Percentiles rank a stretch among this genome's conserved stretches.
Conservation (phyloP, 2,888 invertebrate genomes). For the Hermodice carunculata region DNA sequence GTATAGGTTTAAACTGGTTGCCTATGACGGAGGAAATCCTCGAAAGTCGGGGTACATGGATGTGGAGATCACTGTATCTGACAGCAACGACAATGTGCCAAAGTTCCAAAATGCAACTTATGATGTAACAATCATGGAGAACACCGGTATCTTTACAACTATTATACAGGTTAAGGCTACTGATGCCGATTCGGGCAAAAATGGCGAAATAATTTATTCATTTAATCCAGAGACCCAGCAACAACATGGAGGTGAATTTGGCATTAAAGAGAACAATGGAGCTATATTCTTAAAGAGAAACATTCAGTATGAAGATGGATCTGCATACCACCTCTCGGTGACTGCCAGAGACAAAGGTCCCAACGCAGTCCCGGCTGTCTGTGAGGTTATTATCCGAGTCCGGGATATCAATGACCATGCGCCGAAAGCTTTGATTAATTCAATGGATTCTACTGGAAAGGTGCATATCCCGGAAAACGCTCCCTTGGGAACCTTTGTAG, state of each 20-base stretch:
- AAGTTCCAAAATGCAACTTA: slow-evolving; percentile 33
- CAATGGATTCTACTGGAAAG: slow-evolving; percentile 39
- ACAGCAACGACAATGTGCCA: slow-evolving; percentile 41
- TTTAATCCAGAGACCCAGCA: slow-evolving; percentile 25
- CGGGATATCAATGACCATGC: slow-evolving; percentile 55
- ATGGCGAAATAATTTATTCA: slow-evolving; percentile 34
- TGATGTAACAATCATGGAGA: slow-evolving; percentile 32
- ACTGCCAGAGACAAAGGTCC: slow-evolving; percentile 44
- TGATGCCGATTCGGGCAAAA: slow-evolving; percentile 34
- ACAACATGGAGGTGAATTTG: slow-evolving; percentile 37
- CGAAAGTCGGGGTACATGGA: slow-evolving; percentile 28
- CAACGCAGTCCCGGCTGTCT: slow-evolving; percentile 43
- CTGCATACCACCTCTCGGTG: slow-evolving; percentile 32
- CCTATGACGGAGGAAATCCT: slow-evolving; percentile 86
- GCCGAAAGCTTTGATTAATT: slow-evolving; percentile 50
- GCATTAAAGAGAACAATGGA: slow-evolving; percentile 27
- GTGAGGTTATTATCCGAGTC: slow-evolving; percentile 48
- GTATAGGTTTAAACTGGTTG: slow-evolving; percentile 84
- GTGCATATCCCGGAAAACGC: slow-evolving; percentile 84
- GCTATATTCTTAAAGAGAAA: slow-evolving; percentile 29
- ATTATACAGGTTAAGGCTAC: slow-evolving; percentile 31
- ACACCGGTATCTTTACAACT: slow-evolving; percentile 20
- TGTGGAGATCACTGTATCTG: slow-evolving; percentile 33
- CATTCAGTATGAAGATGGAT: slow-evolving; percentile 34
- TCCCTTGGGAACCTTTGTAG: slow-evolving; percentile 76